A percentile compares a stretch with the other conserved stretches of the same genome.
These are phyloP conservation scores for Drosophila auraria DNA, from an alignment of 1,140 invertebrate species.

Conservation along the genomic window DNA sequence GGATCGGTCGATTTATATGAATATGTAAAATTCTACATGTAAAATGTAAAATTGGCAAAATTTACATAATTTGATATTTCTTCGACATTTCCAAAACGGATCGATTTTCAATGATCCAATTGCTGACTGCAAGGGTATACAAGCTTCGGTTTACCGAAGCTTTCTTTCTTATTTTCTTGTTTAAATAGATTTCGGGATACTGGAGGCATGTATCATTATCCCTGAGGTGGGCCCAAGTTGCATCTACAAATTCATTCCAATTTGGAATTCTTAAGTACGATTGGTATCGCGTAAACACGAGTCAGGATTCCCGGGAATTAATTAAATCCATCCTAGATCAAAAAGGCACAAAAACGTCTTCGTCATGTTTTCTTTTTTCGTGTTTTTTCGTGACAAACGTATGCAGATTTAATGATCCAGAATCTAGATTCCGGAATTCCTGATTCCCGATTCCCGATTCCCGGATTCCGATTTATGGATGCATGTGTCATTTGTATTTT, in stretches of 20 bases:
- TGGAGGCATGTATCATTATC: constrained; percentile 2
- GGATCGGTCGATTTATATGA: too few species aligned
- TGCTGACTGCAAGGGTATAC: too few species aligned
- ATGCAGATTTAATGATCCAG: constrained; percentile 16
- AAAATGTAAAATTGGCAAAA: too few species aligned
- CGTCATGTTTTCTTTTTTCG: too few species aligned
- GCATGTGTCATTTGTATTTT: constrained; percentile 8
- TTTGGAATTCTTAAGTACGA: not conserved
- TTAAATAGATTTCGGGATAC: constrained; percentile 1
- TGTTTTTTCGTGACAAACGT: not conserved
- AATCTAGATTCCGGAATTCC: not conserved
- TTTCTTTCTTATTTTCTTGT: too few species aligned
- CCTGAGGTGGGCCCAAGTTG: not conserved
- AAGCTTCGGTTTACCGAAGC: too few species aligned
- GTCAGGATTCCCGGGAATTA: too few species aligned
- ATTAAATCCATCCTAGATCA: constrained; percentile 4
- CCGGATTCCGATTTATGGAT: constrained; percentile 2
- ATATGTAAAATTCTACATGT: too few species aligned
- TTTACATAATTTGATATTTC: too few species aligned
- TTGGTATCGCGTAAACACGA: not conserved
- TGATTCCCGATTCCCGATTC: too few species aligned
- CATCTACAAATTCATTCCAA: not conserved
- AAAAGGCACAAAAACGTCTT: not conserved
- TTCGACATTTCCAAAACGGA: too few species aligned
- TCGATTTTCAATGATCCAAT: too few species aligned